Percentiles rank a stretch among this genome's conserved stretches.
phyloP scores from a whole-genome alignment of 2,113 vertebrate species.

The Axis porcinus region DNA sequence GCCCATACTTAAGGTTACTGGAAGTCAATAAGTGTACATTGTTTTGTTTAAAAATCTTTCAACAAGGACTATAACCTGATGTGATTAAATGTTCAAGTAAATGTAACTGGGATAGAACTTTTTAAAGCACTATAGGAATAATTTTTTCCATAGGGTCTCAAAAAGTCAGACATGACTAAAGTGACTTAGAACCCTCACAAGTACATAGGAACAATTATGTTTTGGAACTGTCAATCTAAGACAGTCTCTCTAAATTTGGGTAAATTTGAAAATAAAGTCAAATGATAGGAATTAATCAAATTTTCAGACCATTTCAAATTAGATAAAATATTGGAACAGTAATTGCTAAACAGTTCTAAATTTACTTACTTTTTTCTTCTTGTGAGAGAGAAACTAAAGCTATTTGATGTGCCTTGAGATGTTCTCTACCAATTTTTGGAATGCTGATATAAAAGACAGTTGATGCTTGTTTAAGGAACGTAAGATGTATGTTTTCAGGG shows the following conservation, averaged over 20 bases:
- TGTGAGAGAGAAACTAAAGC: background rate
- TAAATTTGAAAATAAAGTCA: background rate
- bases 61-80: background rate
- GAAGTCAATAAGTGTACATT: background rate
- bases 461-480: accelerated
- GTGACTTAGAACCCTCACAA: background rate
- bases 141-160: background rate
- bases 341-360: background rate
- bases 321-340: background rate
- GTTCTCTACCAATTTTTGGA: background rate
- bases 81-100: background rate
- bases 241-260: background rate
- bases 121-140: background rate
- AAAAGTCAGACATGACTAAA: background rate
- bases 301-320: background rate
- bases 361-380: background rate
- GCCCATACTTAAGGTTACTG: background rate
- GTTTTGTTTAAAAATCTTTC: background rate
- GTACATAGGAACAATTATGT: background rate
- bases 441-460: background rate
- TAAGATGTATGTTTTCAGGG: background rate
- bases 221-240: background rate
- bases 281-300: background rate
- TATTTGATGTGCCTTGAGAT: background rate
- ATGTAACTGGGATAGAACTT: background rate